Base-by-base conservation (phyloP, 2,888 invertebrate genomes). In the Protonemura montana region DNA sequence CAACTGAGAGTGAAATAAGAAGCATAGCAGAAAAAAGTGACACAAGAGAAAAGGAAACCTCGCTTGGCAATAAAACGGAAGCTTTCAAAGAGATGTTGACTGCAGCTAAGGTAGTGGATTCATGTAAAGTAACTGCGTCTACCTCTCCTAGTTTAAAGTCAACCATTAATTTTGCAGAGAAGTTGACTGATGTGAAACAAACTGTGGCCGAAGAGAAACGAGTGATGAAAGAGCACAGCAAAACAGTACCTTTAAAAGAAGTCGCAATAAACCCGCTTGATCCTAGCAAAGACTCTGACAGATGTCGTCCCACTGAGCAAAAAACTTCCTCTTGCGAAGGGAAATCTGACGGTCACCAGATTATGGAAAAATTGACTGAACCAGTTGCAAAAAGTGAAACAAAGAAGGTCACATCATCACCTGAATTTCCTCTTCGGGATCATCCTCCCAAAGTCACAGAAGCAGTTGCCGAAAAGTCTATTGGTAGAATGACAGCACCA, bases 111-210 rank as follows among this genome's bases (percentile, higher is more conserved):
- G 59, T 13, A 16, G 59, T 2, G 21, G 21, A 59, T 21, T 59
- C 59, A 2, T 16, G 59, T 59, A 21, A 59, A 59, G 1, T 2
- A 2, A 21, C 21, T 10, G 59, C 16, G 21, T 10, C 41, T 41
- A 7, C 5, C 13, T 41, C 13, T 5, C 13, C 41, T 21, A 7
- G 59, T 59, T 10, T 59, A 1, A 41, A 41, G 21, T 13, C 59
- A 10, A 13, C 3, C 21, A 21, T 59, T 10, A 13, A 21, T 59
- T 21, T 2, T 21, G 1, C 59, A 7, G 59, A 59, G 1, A 59
- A 59, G 42, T 27, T 30, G 41, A 21, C 42, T 41, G 26, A 42
- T 25, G 27, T 21, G 26, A 76, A 84, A 84, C 41, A 84, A 84
- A 84, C 42, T 42, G 76, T 21, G 42, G 25, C n/a, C 27, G 30